A percentile compares a stretch with the other conserved stretches of the same genome.
Conservation (phyloP, 2,888 invertebrate genomes). For the Philereme vetulata region DNA sequence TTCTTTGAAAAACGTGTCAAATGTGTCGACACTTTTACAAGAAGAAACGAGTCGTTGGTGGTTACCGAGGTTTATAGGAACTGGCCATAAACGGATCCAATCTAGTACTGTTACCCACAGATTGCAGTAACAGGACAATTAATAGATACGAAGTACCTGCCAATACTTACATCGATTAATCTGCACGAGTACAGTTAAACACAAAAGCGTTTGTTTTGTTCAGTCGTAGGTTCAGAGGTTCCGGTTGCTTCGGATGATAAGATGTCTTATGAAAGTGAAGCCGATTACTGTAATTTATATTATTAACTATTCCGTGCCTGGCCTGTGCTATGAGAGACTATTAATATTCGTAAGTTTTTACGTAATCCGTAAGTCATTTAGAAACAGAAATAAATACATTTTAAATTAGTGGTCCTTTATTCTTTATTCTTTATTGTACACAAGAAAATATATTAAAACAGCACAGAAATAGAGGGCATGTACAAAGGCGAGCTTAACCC, state of each 20-base stretch:
- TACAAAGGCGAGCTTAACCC: too few relatives aligned
- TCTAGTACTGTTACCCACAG: conserved; percentile 9
- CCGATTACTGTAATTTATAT: conserved; percentile 1
- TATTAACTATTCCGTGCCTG: too few relatives aligned
- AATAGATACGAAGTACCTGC: conserved; percentile 6
- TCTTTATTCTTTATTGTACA: too few relatives aligned
- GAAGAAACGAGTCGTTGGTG: neutral
- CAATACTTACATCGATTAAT: conserved; percentile 21
- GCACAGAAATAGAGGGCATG: too few relatives aligned
- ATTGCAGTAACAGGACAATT: conserved; percentile 5
- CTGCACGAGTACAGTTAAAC: conserved; percentile 18
- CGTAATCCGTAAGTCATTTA: too few relatives aligned
- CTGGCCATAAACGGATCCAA: conserved; percentile 12
- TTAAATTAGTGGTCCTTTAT: too few relatives aligned
- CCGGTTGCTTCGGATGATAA: neutral
- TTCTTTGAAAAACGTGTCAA: too few relatives aligned
- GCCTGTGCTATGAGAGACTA: too few relatives aligned
- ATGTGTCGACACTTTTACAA: neutral
- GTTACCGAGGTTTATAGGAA: neutral
- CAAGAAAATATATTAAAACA: too few relatives aligned
- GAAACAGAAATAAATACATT: too few relatives aligned
- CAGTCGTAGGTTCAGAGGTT: too few relatives aligned
- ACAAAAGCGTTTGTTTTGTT: conserved; percentile 2
- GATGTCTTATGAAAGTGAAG: conserved; percentile 8
- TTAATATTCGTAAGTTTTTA: too few relatives aligned